These are phyloP conservation scores for Lemur catta DNA, from an alignment of 2,797 vertebrate species.

Conservation along the genomic window DNA sequence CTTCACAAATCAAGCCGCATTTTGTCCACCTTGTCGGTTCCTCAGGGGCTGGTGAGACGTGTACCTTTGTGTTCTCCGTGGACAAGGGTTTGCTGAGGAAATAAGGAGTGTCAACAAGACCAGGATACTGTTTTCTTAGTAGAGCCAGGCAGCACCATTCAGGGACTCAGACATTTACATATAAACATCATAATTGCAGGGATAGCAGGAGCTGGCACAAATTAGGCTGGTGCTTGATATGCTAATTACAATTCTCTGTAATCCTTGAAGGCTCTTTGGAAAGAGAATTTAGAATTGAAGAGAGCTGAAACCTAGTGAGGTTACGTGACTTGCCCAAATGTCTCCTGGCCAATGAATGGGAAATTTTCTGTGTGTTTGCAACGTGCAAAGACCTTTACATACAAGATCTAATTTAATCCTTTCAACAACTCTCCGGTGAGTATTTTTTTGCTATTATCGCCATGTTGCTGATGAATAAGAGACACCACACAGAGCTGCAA, in stretches of 20 bases:
- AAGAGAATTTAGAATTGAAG: conserved; percentile 34
- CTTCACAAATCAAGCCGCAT: neutral
- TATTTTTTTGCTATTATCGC: neutral
- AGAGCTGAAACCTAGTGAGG: neutral
- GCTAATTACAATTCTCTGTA: conserved; percentile 9
- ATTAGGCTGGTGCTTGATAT: neutral
- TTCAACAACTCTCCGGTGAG: neutral
- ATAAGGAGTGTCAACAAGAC: neutral
- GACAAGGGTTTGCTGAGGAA: conserved; percentile 16
- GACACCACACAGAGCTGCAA: neutral
- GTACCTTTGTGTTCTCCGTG: neutral
- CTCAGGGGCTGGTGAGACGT: neutral
- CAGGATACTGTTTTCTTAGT: neutral
- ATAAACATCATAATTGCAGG: conserved; percentile 5
- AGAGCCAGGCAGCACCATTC: neutral
- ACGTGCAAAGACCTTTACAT: neutral
- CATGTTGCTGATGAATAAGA: neutral
- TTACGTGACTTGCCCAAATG: neutral
- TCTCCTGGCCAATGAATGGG: neutral
- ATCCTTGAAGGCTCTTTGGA: conserved; percentile 18
- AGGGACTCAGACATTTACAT: conserved; percentile 37
- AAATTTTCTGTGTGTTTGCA: neutral
- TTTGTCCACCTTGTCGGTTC: neutral
- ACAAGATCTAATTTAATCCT: neutral
- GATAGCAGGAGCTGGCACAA: neutral